phyloP scores from a whole-genome alignment of 2,888 invertebrate genomes.

The Uropetala carovei region DNA sequence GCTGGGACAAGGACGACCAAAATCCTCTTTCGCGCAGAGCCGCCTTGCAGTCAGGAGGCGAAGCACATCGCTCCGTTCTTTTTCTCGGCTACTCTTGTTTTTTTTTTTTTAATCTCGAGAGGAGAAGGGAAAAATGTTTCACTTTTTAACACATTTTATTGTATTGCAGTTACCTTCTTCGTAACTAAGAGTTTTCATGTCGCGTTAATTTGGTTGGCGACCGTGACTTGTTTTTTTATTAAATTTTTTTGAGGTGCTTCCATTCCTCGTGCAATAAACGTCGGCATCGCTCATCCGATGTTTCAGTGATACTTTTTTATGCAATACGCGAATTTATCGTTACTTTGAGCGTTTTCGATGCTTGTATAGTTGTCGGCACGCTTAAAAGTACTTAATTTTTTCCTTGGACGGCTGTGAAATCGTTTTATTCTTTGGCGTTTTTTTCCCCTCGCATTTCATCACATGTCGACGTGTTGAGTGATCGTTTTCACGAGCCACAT shows the following conservation, averaged over 20 bases:
- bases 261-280: background rate
- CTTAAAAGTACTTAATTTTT: background rate
- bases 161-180: background rate
- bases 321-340: background rate
- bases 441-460: too few relatives aligned
- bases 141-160: background rate
- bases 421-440: background rate
- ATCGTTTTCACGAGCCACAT: background rate
- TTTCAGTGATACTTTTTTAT: background rate
- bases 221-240: background rate
- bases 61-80: background rate
- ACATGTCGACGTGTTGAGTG: background rate
- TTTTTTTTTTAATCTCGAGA: too few relatives aligned
- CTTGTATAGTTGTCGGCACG: background rate
- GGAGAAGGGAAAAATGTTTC: background rate
- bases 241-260: background rate
- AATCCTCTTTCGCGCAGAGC: background rate
- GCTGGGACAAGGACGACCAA: background rate
- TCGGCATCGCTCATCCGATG: background rate
- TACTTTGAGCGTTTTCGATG: background rate
- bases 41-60: background rate
- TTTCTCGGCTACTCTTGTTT: background rate
- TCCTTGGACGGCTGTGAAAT: slow-evolving; percentile 55
- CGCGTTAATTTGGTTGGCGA: background rate
- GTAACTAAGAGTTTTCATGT: background rate